Evolutionary conservation across 2,888 invertebrate species (phyloP), one percentile per base, ranked within the genome.

Genomic region (Thymelicus lineola): DNA sequence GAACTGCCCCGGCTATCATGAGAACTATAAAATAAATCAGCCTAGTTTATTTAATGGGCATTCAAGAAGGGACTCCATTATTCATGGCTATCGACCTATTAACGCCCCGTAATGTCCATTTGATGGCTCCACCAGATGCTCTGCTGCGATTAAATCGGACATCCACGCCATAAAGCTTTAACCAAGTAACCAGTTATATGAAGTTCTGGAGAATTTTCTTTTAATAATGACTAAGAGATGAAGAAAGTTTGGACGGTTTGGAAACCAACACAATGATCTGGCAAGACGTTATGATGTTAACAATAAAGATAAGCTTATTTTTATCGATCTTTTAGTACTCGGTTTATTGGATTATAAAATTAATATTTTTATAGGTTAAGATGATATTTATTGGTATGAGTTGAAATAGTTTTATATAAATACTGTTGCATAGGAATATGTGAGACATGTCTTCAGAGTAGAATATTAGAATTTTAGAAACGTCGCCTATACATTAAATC

Each of bases 71-170:
- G 59, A 59, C 64, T 64, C 58, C 59, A 64, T 63, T 70, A 63
- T 70, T 63, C 64, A 64, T 64, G 64, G 63, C 50, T 61, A 75
- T 75, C 66, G 69, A 65, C 66, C 72, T 71, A 73, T 73, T 75
- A 75, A 74, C 66, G 64, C 71, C 62, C 62, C 50, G 48, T 75
- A 71, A 75, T 74, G 72, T 66, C 71, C 53, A 53, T 75, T 77
- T 79, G 75, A 79, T 73, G 63, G 73, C 74, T 58, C 60, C 15
- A 64, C 75, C 79, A 80, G 77, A 79, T 75, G 77, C 73, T 71
- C 36, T n/a, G 35, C 35, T 48, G 57, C 61, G 57, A 68, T 68
- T 46, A 68, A 68, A 62, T 57, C 42, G 45, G 50, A 61, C 42
- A 61, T 53, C 38, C 20, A 46, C 50, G 46, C 42, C 36, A 46